These are phyloP conservation scores for Agapornis roseicollis DNA, from an alignment of 2,113 vertebrate species.

Conservation along the genomic window DNA sequence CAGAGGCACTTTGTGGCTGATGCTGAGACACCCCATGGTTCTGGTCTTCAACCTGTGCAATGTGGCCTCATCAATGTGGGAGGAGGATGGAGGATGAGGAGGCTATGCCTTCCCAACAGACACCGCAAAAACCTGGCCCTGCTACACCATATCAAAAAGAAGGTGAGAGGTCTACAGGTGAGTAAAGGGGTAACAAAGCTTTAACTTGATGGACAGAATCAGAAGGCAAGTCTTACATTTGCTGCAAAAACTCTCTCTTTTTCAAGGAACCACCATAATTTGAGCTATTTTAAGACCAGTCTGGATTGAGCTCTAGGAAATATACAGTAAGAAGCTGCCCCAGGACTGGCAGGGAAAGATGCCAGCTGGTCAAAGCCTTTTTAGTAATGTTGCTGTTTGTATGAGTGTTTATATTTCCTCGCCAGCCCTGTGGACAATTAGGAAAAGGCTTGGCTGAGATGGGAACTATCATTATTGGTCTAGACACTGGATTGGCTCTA, in stretches of 20 bases:
- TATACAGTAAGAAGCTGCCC: slow-evolving; percentile 24
- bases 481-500: slow-evolving; percentile 56
- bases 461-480: slow-evolving; percentile 69
- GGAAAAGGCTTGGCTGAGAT: slow-evolving; percentile 65
- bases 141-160: neutral
- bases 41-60: neutral
- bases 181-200: neutral
- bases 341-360: slow-evolving; percentile 39
- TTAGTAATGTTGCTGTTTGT: neutral
- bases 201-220: neutral
- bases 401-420: slow-evolving; percentile 40
- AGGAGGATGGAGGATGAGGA: neutral
- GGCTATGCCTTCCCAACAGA: neutral
- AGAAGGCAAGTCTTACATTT: neutral
- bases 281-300: slow-evolving; percentile 33
- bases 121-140: neutral
- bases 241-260: neutral
- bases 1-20: neutral
- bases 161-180: neutral
- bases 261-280: slow-evolving; percentile 2
- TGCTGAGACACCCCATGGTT: neutral
- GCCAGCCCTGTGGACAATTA: slow-evolving; percentile 70
- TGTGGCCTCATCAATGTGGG: neutral
- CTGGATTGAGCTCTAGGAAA: slow-evolving; percentile 46
- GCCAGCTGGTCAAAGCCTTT: slow-evolving; percentile 38